Conservation (phyloP, 2,113 vertebrate species). For the Talpa occidentalis region DNA sequence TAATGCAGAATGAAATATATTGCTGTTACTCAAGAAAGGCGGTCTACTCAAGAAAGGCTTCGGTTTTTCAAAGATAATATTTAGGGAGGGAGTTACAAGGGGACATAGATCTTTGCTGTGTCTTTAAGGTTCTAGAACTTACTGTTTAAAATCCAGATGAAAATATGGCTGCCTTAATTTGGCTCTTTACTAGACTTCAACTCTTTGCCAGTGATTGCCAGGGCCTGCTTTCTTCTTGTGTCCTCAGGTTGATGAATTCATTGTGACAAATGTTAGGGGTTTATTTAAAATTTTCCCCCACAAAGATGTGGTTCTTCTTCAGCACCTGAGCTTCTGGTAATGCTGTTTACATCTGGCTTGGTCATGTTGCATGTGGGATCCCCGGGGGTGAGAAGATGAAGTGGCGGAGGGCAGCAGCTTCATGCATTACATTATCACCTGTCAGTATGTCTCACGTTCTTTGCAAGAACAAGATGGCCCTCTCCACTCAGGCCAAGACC, state of each 20-base stretch:
- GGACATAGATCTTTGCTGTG: background rate
- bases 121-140: background rate
- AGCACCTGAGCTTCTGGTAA: slow-evolving; percentile 44
- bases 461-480: slow-evolving; percentile 14
- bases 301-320: slow-evolving; percentile 69
- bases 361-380: slow-evolving; percentile 37
- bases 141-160: background rate
- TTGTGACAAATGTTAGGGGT: slow-evolving; percentile 74
- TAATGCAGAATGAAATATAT: background rate
- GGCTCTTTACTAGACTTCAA: background rate
- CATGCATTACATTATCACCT: slow-evolving; percentile 62
- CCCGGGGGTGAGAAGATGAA: slow-evolving; percentile 56
- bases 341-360: slow-evolving; percentile 56
- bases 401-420: background rate
- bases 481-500: background rate
- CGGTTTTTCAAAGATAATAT: background rate
- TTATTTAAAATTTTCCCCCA: slow-evolving; percentile 79
- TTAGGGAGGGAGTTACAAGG: background rate
- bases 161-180: background rate
- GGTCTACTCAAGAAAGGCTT: background rate
- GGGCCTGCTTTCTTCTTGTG: slow-evolving; percentile 56
- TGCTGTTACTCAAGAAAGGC: background rate
- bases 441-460: slow-evolving; percentile 35
- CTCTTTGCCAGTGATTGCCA: background rate
- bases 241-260: slow-evolving; percentile 64